Base-by-base conservation (phyloP, 2,797 vertebrate genomes). In the Cyprinella venusta region DNA sequence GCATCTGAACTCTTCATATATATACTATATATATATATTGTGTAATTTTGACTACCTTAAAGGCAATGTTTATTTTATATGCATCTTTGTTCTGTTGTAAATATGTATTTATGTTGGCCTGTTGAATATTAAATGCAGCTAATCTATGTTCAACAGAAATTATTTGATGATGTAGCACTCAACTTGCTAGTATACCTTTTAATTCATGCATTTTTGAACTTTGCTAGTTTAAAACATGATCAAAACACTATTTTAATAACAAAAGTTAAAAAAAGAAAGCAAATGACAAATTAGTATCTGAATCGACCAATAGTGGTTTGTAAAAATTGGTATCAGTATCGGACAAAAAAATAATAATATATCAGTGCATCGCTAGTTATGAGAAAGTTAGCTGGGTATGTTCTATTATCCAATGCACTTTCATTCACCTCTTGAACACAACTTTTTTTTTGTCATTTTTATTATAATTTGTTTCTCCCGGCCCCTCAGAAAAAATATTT, bases 401-500 rank as follows among this genome's bases (percentile, higher is more conserved):
- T 21, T 50, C 10, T 54, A 7, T 36, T 54, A 56, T 56, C 19
- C 33, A 18, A 24, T 15, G 4, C 21, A 15, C 7, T 56, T 67
- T 67, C 18, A 38, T 67, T 19, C 21, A 56, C 30, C 33, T 75
- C 45, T 72, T 72, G 26, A 21, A 52, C 70, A 16, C n/a, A 77
- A 33, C 10, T 13, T 45, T 45, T 45, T 42, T 40, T 26, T n/a
- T 36, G 0, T 74, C 10, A 50, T 87, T 77, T 95, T 93, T 94
- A 95, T 94, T 93, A 78, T 88, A 80, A 80, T 71, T 63, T 88
- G 79, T 83, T 84, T 87, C 78, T 90, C 83, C 79, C 87, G 59
- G 84, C 85, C 87, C 87, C 84, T 88, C 88, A 89, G 80, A 81
- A 77, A 77, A 83, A 82, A 86, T 86, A 91, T 89, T 89, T 94